A percentile compares a stretch with the other conserved stretches of the same genome.
phyloP scores from a whole-genome alignment of 2,888 invertebrate species.

The Hydroisotoma schaefferi region DNA sequence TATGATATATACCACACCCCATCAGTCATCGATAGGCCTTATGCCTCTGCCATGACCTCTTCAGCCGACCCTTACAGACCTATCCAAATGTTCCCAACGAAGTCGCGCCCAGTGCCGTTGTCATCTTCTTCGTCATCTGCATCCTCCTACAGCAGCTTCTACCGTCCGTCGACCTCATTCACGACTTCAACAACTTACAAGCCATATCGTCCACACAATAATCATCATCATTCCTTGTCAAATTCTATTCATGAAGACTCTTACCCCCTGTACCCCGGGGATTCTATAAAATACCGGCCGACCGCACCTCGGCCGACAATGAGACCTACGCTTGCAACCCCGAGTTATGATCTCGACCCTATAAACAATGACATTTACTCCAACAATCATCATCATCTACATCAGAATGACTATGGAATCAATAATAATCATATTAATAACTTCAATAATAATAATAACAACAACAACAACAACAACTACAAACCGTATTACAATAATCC shows the following conservation, averaged over 20 bases:
- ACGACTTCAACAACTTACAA: constrained; percentile 40
- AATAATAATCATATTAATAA: neutral
- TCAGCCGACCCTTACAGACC: constrained; percentile 43
- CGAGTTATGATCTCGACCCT: constrained; percentile 1
- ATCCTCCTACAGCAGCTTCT: constrained; percentile 38
- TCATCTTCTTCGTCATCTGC: constrained; percentile 19
- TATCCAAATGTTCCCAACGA: constrained; percentile 22
- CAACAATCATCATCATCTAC: constrained; percentile 20
- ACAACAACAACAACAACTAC: neutral
- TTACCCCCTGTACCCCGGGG: constrained; percentile 45
- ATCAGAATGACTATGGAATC: constrained; percentile 26
- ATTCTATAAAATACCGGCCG: constrained; percentile 40
- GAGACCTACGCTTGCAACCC: neutral
- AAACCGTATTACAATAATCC: constrained; percentile 18
- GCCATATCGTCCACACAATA: constrained; percentile 24
- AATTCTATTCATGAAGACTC: constrained; percentile 34
- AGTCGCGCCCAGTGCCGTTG: neutral
- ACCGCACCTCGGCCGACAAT: neutral
- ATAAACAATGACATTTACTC: constrained; percentile 12
- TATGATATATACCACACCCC: constrained; percentile 34
- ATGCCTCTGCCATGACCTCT: constrained; percentile 18
- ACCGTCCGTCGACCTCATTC: constrained; percentile 28
- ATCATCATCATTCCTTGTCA: constrained; percentile 8
- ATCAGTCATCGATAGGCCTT: constrained; percentile 19
- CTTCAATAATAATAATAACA: constrained; percentile 3